phyloP scores from a whole-genome alignment of 2,113 vertebrate genomes.

The Eulemur rufifrons region DNA sequence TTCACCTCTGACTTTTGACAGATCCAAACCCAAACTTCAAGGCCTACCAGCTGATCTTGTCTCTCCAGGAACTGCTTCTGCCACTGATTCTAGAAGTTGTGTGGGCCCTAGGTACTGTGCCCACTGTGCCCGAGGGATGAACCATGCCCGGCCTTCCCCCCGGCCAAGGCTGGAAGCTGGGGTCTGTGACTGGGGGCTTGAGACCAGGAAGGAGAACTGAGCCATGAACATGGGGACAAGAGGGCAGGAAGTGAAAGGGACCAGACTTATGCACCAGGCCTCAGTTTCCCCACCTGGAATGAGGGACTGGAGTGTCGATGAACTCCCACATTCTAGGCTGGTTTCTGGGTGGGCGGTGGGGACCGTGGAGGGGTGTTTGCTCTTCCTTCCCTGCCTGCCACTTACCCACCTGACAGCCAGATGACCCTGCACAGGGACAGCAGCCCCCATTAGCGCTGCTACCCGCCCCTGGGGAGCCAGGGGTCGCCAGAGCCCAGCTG shows the following conservation, averaged over 20 bases:
- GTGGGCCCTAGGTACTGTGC: not conserved
- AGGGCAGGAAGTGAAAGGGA: not conserved
- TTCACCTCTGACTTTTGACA: not conserved
- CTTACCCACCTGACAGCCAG: not conserved
- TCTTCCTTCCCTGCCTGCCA: not conserved
- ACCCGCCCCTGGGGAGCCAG: not conserved
- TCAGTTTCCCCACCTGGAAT: not conserved
- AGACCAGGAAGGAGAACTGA: not conserved
- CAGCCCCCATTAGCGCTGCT: conserved; percentile 29
- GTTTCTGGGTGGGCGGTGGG: not conserved
- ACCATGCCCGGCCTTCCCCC: not conserved
- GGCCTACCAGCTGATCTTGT: not conserved
- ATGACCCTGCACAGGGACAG: not conserved
- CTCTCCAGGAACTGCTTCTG: not conserved
- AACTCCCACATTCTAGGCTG: not conserved
- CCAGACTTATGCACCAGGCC: not conserved
- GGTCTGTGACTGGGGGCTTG: not conserved
- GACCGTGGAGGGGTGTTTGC: not conserved
- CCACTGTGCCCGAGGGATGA: not conserved
- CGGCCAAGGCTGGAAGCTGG: not conserved
- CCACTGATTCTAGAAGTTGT: not conserved
- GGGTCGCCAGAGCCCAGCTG: not conserved
- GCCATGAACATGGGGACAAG: not conserved
- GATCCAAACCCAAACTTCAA: not conserved
- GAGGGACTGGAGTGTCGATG: not conserved